Percentiles rank a stretch among this genome's conserved stretches.
phyloP scores from a whole-genome alignment of 2,888 invertebrate genomes.

The Oegoconia quadripuncta region DNA sequence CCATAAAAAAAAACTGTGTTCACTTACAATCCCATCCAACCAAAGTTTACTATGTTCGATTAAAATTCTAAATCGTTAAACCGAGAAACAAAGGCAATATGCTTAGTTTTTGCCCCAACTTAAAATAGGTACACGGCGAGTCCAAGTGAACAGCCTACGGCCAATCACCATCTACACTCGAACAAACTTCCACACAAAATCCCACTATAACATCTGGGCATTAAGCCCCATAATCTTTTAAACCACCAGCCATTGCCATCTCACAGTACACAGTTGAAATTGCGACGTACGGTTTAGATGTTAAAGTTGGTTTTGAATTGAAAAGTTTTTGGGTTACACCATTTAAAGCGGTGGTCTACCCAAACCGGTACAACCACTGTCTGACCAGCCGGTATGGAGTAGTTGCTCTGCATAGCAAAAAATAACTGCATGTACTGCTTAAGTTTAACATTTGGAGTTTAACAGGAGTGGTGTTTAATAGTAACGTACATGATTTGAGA shows the following conservation, averaged over 20 bases:
- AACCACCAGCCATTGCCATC: not conserved
- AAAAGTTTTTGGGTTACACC: constrained; percentile 13
- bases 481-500: no score
- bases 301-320: constrained; percentile 25
- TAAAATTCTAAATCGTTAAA: constrained; percentile 3
- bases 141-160: constrained; percentile 30
- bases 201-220: constrained; percentile 17
- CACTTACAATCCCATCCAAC: not conserved
- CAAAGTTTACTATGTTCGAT: not conserved
- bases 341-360: constrained; percentile 22
- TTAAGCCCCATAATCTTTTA: constrained; percentile 28
- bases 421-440: constrained; percentile 35
- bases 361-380: constrained; percentile 66
- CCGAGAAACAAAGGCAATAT: not conserved
- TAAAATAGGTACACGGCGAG: constrained; percentile 36
- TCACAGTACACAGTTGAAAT: not conserved
- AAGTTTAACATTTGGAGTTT: no score
- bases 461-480: no score
- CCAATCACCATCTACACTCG: constrained; percentile 32
- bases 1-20: not conserved
- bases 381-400: constrained; percentile 44
- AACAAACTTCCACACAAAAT: constrained; percentile 26
- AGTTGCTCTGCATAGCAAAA: constrained; percentile 58
- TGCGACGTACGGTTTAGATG: not conserved
- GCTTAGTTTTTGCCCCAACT: constrained; percentile 37